Conservation (phyloP, 2,888 invertebrate species). For the Torymus auratus region DNA sequence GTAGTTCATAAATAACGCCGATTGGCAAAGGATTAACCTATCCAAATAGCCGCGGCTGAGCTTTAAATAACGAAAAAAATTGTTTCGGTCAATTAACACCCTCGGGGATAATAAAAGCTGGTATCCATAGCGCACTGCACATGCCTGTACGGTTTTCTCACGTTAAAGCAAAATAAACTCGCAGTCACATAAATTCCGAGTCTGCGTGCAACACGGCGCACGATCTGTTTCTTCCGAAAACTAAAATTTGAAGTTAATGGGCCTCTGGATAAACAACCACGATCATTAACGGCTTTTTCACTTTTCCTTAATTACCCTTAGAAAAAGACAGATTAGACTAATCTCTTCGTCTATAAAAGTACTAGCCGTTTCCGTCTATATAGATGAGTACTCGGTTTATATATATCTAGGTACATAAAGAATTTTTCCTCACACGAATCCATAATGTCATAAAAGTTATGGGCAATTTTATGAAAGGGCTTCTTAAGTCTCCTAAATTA, state of each 20-base stretch:
- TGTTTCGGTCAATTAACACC: slow-evolving; percentile 7
- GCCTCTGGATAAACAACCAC: slow-evolving; percentile 30
- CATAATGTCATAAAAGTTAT: too few species aligned
- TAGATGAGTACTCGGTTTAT: too few species aligned
- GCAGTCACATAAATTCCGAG: slow-evolving; percentile 28
- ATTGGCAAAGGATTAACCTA: slow-evolving; percentile 14
- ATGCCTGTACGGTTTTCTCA: slow-evolving; percentile 2
- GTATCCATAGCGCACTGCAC: neutral
- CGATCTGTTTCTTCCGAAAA: slow-evolving; percentile 38
- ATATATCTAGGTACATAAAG: too few species aligned
- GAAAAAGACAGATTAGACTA: slow-evolving; percentile 25
- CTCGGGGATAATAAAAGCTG: neutral
- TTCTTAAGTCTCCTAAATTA: too few species aligned
- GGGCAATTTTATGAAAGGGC: too few species aligned
- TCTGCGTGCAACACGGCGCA: neutral
- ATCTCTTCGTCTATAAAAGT: slow-evolving; percentile 15
- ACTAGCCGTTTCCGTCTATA: neutral
- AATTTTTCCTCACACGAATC: too few species aligned
- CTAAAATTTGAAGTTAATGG: slow-evolving; percentile 47
- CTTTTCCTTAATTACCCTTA: slow-evolving; percentile 22
- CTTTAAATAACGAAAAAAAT: slow-evolving; percentile 22
- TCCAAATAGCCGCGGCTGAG: neutral
- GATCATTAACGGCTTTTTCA: slow-evolving; percentile 30
- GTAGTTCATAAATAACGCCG: neutral
- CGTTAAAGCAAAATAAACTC: slow-evolving; percentile 34